These are phyloP conservation scores for Phlogophora meticulosa DNA, from an alignment of 2,888 invertebrate genomes.

Conservation along the genomic window DNA sequence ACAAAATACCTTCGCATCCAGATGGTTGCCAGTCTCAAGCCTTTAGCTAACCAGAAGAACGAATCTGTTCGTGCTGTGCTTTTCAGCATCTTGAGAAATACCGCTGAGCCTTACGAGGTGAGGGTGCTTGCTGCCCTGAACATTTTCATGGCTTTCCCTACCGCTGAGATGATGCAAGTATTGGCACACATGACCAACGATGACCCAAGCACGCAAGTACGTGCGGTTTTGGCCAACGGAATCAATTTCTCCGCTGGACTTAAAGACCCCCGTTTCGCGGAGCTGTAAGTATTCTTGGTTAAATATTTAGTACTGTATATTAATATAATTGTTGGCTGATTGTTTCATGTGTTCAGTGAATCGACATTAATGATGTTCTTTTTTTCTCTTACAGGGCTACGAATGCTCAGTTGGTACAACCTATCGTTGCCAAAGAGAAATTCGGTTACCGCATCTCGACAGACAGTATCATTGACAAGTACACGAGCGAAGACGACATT, in stretches of 20 bases:
- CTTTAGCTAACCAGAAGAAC: slow-evolving; percentile 88
- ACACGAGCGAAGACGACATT: slow-evolving; percentile 76
- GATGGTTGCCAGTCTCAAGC: slow-evolving; percentile 91
- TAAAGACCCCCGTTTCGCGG: slow-evolving; percentile 78
- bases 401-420: slow-evolving; percentile 85
- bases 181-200: slow-evolving; percentile 93
- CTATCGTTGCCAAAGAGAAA: slow-evolving; percentile 84
- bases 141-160: slow-evolving; percentile 92
- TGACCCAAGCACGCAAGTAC: slow-evolving; percentile 92
- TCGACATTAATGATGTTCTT: not conserved
- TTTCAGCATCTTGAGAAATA: slow-evolving; percentile 93
- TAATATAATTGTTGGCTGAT: not conserved
- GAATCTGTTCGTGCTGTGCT: slow-evolving; percentile 90
- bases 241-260: slow-evolving; percentile 91
- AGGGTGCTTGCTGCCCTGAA: slow-evolving; percentile 92
- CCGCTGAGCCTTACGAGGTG: slow-evolving; percentile 92
- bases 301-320: not conserved
- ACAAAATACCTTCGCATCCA: slow-evolving; percentile 92
- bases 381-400: slow-evolving; percentile 75
- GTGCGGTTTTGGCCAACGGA: slow-evolving; percentile 92
- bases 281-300: slow-evolving; percentile 86
- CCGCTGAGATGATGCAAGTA: slow-evolving; percentile 92
- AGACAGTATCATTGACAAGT: slow-evolving; percentile 81
- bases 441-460: slow-evolving; percentile 89
- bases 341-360: not conserved